Evolutionary conservation across 2,888 invertebrate species (phyloP).

Genomic region (Eulithis testata): DNA sequence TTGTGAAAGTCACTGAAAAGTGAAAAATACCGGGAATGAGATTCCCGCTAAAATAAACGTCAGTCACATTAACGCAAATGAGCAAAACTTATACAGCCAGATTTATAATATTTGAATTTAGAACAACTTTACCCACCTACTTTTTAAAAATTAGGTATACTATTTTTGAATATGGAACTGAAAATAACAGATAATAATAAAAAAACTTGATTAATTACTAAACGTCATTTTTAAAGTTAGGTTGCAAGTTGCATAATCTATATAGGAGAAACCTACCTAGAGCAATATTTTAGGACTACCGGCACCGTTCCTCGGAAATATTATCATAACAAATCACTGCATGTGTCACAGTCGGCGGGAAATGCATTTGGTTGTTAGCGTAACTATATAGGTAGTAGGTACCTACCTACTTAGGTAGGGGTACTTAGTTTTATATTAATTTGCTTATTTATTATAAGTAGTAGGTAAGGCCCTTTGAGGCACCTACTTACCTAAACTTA

Average conservation of each 20-base stretch:
- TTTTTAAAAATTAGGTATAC: too few relatives aligned
- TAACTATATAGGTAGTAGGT: background rate
- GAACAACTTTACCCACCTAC: background rate
- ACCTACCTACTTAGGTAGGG: too few relatives aligned
- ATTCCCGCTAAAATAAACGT: conserved; percentile 22
- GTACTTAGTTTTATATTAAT: too few relatives aligned
- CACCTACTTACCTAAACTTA: too few relatives aligned
- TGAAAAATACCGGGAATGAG: background rate
- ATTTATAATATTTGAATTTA: conserved; percentile 7
- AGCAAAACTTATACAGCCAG: background rate
- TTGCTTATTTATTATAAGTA: too few relatives aligned
- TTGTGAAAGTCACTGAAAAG: background rate
- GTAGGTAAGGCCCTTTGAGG: too few relatives aligned
- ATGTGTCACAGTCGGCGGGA: background rate
- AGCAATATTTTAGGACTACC: background rate
- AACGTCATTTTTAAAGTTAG: too few relatives aligned
- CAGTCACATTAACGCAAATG: conserved; percentile 2
- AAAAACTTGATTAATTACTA: too few relatives aligned
- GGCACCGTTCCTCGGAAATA: background rate
- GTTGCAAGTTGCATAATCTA: background rate
- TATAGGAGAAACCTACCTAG: background rate
- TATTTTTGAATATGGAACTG: too few relatives aligned
- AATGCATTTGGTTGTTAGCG: conserved; percentile 9
- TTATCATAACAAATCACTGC: background rate
- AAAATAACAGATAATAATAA: too few relatives aligned